Base-by-base conservation (phyloP, 1,140 invertebrate species). In the Sycophila sp. region DNA sequence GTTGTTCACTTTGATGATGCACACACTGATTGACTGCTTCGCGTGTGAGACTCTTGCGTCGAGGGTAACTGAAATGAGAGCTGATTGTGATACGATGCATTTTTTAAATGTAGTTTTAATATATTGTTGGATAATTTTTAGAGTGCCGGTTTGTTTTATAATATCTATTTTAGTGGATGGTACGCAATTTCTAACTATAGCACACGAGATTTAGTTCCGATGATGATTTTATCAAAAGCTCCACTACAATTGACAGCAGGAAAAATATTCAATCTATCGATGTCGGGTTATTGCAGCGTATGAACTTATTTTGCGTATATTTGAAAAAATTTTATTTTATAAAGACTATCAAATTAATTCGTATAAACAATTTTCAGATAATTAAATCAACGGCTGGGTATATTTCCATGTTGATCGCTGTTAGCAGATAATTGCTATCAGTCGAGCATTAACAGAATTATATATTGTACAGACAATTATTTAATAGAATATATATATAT, bases 1-100 rank as follows among this genome's bases (percentile, higher is more conserved):
- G 22, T n/a, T 60, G 22, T 13, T 60, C 58, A 60, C 38, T 2
- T 4, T 38, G n/a, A 59, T 59, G 56, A 38, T 40, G 56, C 56
- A 59, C 17, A 40, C 19, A 4, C 58, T 60, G 1, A 38, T 42
- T 1, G 22, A 60, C 10, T 60, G 58, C 17, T 42, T 60, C 11
- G 58, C 36, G 3, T 4, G 34, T n/a, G 58, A 60, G 32, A 26
- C 19, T 24, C 36, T 60, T 22, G 22, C 34, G 2, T 5, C 17
- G 1, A 17, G 24, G 10, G 58, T 60, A 42, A 40, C 22, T 40
- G 11, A 6, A n/a, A n/a, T 40, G 34, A 36, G 34, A n/a, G n/a
- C n/a, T n/a, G n/a, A n/a, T n/a, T n/a, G n/a, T n/a, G n/a, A n/a
- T n/a, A n/a, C n/a, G n/a, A n/a, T n/a, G n/a, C n/a, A n/a, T n/a